phyloP scores from a whole-genome alignment of 2,888 invertebrate species.

The Pachydiplax longipennis region DNA sequence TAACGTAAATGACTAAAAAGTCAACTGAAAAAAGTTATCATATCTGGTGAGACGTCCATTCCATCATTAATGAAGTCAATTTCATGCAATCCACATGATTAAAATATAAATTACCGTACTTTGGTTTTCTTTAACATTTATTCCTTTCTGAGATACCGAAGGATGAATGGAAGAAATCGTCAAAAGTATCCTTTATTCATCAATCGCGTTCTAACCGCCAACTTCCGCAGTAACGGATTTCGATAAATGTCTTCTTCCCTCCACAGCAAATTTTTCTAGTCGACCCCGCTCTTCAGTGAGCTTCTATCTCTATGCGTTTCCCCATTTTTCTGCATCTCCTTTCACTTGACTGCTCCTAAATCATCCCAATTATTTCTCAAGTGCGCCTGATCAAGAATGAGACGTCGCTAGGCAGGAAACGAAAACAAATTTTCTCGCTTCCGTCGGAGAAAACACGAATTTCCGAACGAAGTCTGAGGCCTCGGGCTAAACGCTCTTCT shows the following conservation, averaged over 20 bases:
- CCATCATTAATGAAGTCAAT: too few species aligned
- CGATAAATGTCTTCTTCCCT: too few species aligned
- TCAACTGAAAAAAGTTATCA: background rate
- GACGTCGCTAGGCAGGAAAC: background rate
- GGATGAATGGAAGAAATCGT: too few species aligned
- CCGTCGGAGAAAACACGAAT: background rate
- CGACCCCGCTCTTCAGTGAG: background rate
- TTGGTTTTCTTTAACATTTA: too few species aligned
- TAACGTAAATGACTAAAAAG: too few species aligned
- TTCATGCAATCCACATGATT: too few species aligned
- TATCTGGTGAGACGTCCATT: background rate
- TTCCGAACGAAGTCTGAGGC: background rate
- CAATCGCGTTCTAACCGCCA: too few species aligned
- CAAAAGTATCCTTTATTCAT: too few species aligned
- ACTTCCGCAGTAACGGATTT: too few species aligned
- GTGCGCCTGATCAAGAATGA: background rate
- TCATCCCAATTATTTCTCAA: background rate
- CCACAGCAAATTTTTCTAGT: too few species aligned
- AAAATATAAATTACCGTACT: too few species aligned
- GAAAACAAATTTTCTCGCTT: background rate
- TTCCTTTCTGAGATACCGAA: too few species aligned
- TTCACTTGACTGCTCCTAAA: background rate
- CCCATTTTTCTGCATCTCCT: background rate
- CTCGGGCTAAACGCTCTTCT: background rate
- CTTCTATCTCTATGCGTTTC: background rate